Evolutionary conservation across 2,888 invertebrate genomes (phyloP).

Genomic region (Tricholauxania praeusta): DNA sequence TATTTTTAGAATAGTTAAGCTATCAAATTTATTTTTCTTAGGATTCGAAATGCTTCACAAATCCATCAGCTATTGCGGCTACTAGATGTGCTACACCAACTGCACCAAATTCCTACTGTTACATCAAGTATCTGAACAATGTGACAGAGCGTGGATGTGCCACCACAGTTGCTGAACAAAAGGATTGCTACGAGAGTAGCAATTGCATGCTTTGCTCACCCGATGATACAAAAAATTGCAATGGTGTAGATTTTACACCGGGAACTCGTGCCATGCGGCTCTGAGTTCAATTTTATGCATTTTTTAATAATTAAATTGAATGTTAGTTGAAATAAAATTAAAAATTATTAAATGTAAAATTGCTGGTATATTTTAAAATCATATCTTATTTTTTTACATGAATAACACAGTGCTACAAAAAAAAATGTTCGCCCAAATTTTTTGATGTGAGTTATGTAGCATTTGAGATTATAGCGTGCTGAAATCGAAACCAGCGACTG

Average conservation of each 20-base stretch:
- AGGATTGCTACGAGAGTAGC: slow-evolving; percentile 51
- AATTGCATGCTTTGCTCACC: slow-evolving; percentile 59
- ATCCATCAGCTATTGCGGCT: slow-evolving; percentile 48
- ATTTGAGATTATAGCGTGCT: no score
- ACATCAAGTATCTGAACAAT: slow-evolving; percentile 51
- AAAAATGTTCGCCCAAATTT: no score
- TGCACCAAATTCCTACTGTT: slow-evolving; percentile 61
- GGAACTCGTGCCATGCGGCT: slow-evolving; percentile 47
- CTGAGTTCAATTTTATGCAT: no score
- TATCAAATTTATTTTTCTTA: slow-evolving; percentile 35
- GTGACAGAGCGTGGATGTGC: slow-evolving; percentile 57
- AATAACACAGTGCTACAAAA: no score
- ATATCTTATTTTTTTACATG: no score
- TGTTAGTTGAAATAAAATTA: no score
- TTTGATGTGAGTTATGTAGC: no score
- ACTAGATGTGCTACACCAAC: slow-evolving; percentile 57
- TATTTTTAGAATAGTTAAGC: background rate
- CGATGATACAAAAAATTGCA: slow-evolving; percentile 58
- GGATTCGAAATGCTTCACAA: slow-evolving; percentile 54
- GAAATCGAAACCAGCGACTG: no score
- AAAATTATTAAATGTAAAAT: no score
- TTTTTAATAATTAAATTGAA: no score
- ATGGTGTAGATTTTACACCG: slow-evolving; percentile 49
- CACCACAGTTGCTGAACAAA: slow-evolving; percentile 50
- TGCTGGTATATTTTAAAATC: no score